Percentiles rank a stretch among this genome's conserved stretches.
Evolutionary conservation across 2,797 vertebrate species (phyloP).

Genomic region (Sebastes kiyomatsui): DNA sequence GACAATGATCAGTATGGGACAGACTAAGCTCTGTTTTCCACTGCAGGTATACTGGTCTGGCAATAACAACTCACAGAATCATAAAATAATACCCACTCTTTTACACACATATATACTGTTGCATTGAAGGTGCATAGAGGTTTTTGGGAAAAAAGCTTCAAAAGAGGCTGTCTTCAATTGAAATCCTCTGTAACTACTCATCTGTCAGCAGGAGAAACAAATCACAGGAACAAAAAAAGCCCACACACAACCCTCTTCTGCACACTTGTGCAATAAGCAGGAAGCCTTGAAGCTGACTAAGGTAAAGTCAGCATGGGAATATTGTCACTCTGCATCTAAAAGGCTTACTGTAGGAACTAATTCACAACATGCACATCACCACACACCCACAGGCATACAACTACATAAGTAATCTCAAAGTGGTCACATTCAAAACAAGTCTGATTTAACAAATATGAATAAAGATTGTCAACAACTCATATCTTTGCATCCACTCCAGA

Average conservation of each 20-base stretch:
- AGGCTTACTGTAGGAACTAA: constrained; percentile 22
- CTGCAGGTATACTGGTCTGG: not conserved
- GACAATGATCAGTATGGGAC: constrained; percentile 46
- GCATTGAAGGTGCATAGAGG: not conserved
- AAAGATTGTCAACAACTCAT: no score
- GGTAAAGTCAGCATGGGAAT: constrained; percentile 63
- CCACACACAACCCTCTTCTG: constrained; percentile 44
- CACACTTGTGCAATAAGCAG: constrained; percentile 61
- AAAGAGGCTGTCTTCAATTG: not conserved
- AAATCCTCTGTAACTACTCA: not conserved
- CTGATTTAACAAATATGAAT: not conserved
- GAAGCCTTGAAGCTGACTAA: constrained; percentile 68
- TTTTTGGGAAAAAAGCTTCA: not conserved
- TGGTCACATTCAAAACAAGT: not conserved
- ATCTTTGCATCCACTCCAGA: not conserved
- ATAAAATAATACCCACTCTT: not conserved
- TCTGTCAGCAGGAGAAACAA: constrained; percentile 25
- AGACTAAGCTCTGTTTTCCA: constrained; percentile 26
- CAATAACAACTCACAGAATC: constrained; percentile 6
- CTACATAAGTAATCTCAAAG: not conserved
- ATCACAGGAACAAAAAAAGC: not conserved
- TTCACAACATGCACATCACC: constrained; percentile 11
- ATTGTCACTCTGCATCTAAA: constrained; percentile 49
- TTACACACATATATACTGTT: not conserved
- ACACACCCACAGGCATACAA: not conserved